phyloP scores from a whole-genome alignment of 2,797 vertebrate species.

The Thripadectes ignobilis region DNA sequence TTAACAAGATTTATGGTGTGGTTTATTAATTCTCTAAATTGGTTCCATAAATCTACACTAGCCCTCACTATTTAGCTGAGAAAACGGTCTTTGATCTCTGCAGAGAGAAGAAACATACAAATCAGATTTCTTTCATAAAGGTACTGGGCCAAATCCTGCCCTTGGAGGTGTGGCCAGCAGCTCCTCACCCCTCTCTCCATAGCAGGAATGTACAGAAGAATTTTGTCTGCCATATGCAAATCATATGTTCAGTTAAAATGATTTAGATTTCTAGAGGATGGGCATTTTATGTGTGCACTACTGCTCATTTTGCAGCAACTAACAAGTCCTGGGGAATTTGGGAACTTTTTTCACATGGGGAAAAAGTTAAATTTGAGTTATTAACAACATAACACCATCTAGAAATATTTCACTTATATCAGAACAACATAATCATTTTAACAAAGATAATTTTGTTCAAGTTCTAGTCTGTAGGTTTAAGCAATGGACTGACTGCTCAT shows the following conservation, averaged over 20 bases:
- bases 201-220: neutral
- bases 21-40: constrained; percentile 77
- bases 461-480: neutral
- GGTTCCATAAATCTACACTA: constrained; percentile 72
- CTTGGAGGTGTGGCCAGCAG: neutral
- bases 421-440: neutral
- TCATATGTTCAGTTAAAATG: neutral
- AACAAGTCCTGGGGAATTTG: neutral
- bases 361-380: neutral
- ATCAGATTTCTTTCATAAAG: constrained; percentile 66
- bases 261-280: neutral
- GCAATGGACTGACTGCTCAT: neutral
- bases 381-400: neutral
- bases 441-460: neutral
- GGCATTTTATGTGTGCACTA: neutral
- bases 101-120: constrained; percentile 64
- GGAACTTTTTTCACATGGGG: neutral
- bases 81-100: constrained; percentile 62
- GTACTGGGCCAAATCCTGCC: constrained; percentile 2
- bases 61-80: constrained; percentile 47
- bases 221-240: neutral
- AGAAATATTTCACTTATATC: neutral
- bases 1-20: constrained; percentile 69
- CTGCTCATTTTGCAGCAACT: neutral
- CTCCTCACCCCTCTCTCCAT: neutral